Evolutionary conservation across 2,888 invertebrate genomes (phyloP), one percentile per base, ranked within the genome.

Genomic region (Hirtodrosophila cameraria): DNA sequence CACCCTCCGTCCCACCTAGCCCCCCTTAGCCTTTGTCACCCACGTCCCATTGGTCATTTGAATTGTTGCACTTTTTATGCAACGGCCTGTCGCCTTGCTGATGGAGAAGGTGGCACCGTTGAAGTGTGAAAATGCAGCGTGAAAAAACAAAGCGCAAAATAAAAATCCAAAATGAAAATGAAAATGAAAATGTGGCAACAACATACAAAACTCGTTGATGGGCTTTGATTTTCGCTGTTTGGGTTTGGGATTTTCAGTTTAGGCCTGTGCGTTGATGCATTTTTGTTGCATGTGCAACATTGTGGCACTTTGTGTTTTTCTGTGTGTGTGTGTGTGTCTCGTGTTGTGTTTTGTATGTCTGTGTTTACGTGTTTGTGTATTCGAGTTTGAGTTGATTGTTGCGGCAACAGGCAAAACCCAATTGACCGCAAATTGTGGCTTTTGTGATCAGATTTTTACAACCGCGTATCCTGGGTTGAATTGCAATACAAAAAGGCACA

Each of bases 381-480:
- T n/a, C n/a, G n/a, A n/a, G n/a, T n/a, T n/a, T 52, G 53, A 35
- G 63, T 75, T 78, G 80, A 86, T 80, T 79, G 86, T 82, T 85
- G 86, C 64, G 79, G 75, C 86, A 83, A 73, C 76, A 65, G 57
- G 61, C 62, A 81, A 86, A 86, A 72, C 72, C 85, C 85, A 83
- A 83, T 86, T 86, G 82, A 83, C 82, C 82, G 85, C 87, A 83
- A 85, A 85, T 86, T 83, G 75, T 75, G 86, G 79, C 86, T 79
- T 79, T 79, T 78, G 71, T 83, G 79, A 82, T 79, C 86, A 43
- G 79, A 86, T 86, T 80, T 80, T 80, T 80, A 80, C 86, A 41
- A 80, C 62, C 35, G 57, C 59, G 46, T 46, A 30, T 45, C 43
- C 18, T 27, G 12, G 13, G 4, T 15, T 25, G 48, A 38, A 20